These are phyloP conservation scores for Temnothorax nylanderi DNA, from an alignment of 1,140 invertebrate genomes.

Conservation along the genomic window DNA sequence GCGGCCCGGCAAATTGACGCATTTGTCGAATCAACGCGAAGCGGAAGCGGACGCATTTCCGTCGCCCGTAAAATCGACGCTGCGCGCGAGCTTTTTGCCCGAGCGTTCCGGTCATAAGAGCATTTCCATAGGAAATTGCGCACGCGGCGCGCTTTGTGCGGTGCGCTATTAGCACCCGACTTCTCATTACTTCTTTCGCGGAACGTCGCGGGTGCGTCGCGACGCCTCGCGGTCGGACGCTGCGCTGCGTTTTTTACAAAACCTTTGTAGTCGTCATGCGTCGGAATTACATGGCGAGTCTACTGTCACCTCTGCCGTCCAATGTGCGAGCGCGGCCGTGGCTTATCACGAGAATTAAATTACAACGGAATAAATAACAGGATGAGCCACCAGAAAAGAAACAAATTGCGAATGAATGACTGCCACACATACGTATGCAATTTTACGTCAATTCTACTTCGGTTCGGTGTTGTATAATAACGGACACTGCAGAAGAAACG, in stretches of 20 bases:
- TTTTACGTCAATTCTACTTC: conserved; percentile 12
- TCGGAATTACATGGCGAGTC: conserved; percentile 27
- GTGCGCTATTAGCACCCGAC: conserved; percentile 47
- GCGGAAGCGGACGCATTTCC: conserved; percentile 52
- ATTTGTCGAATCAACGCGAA: conserved; percentile 50
- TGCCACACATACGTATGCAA: not conserved
- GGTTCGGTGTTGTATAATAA: not conserved
- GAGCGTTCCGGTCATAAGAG: conserved; percentile 15
- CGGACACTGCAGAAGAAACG: not conserved
- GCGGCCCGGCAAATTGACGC: conserved; percentile 23
- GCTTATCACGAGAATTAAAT: conserved; percentile 36
- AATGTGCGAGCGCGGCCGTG: not conserved
- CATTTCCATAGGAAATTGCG: conserved; percentile 40
- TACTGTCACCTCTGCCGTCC: not conserved
- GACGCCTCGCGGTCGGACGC: conserved; percentile 3
- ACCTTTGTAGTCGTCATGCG: conserved; percentile 33
- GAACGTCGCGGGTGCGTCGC: conserved; percentile 9
- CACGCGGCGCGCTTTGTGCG: not conserved
- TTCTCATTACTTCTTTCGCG: conserved; percentile 53
- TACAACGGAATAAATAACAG: conserved; percentile 4
- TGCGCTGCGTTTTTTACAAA: not conserved
- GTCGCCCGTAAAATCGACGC: conserved; percentile 20
- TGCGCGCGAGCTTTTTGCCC: conserved; percentile 30
- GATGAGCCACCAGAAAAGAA: not conserved
- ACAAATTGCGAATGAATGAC: conserved; percentile 4